Percentiles rank a stretch among this genome's conserved stretches.
phyloP scores from a whole-genome alignment of 2,797 vertebrate species.

The Semaprochilodus insignis region DNA sequence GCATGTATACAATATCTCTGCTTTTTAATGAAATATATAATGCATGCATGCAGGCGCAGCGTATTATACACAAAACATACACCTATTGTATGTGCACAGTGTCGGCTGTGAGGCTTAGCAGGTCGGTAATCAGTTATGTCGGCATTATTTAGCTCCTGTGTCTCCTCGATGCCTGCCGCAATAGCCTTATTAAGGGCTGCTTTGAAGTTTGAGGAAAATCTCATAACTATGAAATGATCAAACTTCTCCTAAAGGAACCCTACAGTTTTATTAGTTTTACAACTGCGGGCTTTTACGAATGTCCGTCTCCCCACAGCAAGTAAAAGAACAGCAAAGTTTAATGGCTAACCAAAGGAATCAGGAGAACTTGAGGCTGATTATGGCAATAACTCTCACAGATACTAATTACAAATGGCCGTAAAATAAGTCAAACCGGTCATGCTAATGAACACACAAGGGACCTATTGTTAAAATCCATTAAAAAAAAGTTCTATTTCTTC shows the following conservation, averaged over 20 bases:
- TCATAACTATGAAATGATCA: slow-evolving; percentile 80
- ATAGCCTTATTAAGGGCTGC: slow-evolving; percentile 70
- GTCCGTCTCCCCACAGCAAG: slow-evolving; percentile 74
- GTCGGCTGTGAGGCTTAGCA: not conserved
- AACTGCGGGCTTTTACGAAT: slow-evolving; percentile 77
- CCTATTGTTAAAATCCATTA: slow-evolving; percentile 81
- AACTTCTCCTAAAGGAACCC: slow-evolving; percentile 81
- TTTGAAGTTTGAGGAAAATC: slow-evolving; percentile 75
- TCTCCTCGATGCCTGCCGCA: slow-evolving; percentile 59
- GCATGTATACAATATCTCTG: too few relatives aligned
- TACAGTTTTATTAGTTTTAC: slow-evolving; percentile 82
- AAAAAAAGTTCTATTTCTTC: slow-evolving; percentile 77
- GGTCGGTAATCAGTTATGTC: slow-evolving; percentile 15
- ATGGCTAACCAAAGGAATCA: slow-evolving; percentile 76
- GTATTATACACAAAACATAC: not conserved
- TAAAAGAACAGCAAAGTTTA: slow-evolving; percentile 73
- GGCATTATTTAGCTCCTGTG: slow-evolving; percentile 43
- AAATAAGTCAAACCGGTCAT: slow-evolving; percentile 83
- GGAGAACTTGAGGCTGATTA: slow-evolving; percentile 79
- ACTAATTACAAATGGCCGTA: slow-evolving; percentile 85
- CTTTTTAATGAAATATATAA: too few relatives aligned
- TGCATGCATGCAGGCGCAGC: not conserved
- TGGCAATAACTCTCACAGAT: slow-evolving; percentile 79
- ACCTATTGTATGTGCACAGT: not conserved
- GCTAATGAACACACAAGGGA: slow-evolving; percentile 85